Evolutionary conservation across 2,113 vertebrate species (phyloP).

Genomic region (Notothenia rossii): DNA sequence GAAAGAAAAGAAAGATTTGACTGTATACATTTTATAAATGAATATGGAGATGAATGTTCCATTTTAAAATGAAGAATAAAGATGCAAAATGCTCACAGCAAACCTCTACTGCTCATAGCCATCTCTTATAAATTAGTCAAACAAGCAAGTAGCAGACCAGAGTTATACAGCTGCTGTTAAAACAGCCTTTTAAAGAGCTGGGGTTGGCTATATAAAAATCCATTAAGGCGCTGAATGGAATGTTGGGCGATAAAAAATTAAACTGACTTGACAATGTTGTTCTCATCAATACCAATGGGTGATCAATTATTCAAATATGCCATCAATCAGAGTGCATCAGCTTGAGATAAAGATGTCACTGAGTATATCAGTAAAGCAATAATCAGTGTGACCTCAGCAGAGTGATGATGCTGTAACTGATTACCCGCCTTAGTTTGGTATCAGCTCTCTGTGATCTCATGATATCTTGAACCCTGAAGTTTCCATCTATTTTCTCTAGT

Average conservation of each 20-base stretch:
- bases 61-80: too few relatives aligned
- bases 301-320: conserved; percentile 40
- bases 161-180: background rate
- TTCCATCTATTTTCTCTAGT: conserved; percentile 23
- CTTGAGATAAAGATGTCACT: conserved; percentile 27
- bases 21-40: background rate
- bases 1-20: background rate
- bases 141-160: background rate
- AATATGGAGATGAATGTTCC: background rate
- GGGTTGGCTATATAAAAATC: background rate
- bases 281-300: background rate
- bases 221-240: background rate
- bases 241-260: conserved; percentile 4
- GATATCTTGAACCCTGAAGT: conserved; percentile 31
- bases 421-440: background rate
- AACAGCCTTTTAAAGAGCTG: conserved; percentile 1
- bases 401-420: background rate
- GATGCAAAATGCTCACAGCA: too few relatives aligned
- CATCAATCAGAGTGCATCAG: conserved; percentile 31
- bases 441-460: background rate
- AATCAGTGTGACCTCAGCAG: conserved; percentile 7
- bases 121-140: background rate
- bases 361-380: conserved; percentile 6
- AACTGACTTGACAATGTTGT: conserved; percentile 19
- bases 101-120: too few relatives aligned